These are phyloP conservation scores for Drosophila parthenogenetica DNA, from an alignment of 2,888 invertebrate species.

Conservation along the genomic window DNA sequence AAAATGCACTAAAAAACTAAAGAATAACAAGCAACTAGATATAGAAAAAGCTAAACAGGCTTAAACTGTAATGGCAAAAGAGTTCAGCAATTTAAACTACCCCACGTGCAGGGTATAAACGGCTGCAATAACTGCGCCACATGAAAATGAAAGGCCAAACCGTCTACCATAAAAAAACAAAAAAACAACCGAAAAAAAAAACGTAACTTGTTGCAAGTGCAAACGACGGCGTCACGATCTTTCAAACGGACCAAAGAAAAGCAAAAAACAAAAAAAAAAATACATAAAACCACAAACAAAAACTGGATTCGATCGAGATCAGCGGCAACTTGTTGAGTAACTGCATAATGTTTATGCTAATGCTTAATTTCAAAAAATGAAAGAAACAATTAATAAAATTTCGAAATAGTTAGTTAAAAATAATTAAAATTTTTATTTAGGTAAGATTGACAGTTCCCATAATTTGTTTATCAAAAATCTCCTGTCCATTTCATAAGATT, in stretches of 20 bases:
- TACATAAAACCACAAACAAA: constrained; percentile 1
- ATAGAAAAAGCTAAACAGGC: neutral
- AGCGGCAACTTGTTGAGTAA: constrained; percentile 32
- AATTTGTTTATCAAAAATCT: constrained; percentile 19
- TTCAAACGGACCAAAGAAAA: constrained; percentile 29
- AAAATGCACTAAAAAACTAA: constrained; percentile 4
- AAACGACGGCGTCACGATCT: constrained; percentile 36
- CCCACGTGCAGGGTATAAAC: constrained; percentile 9
- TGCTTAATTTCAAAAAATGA: neutral
- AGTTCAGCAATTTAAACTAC: neutral
- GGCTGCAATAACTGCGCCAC: constrained; percentile 52
- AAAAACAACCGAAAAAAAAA: constrained; percentile 37
- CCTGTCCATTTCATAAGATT: constrained; percentile 27
- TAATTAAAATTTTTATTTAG: neutral
- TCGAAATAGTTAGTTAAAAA: constrained; percentile 18
- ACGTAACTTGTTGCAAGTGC: constrained; percentile 60
- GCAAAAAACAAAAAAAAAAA: constrained; percentile 9
- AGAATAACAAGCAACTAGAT: neutral
- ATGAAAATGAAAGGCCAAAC: constrained; percentile 76
- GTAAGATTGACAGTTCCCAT: constrained; percentile 13
- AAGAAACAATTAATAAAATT: constrained; percentile 3
- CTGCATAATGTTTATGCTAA: constrained; percentile 25
- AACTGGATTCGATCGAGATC: constrained; percentile 39
- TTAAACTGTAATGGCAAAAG: neutral
- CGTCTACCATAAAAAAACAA: constrained; percentile 23